A percentile compares a stretch with the other conserved stretches of the same genome.
These are phyloP conservation scores for Periparus ater DNA, from an alignment of 2,797 vertebrate genomes.

Conservation along the genomic window DNA sequence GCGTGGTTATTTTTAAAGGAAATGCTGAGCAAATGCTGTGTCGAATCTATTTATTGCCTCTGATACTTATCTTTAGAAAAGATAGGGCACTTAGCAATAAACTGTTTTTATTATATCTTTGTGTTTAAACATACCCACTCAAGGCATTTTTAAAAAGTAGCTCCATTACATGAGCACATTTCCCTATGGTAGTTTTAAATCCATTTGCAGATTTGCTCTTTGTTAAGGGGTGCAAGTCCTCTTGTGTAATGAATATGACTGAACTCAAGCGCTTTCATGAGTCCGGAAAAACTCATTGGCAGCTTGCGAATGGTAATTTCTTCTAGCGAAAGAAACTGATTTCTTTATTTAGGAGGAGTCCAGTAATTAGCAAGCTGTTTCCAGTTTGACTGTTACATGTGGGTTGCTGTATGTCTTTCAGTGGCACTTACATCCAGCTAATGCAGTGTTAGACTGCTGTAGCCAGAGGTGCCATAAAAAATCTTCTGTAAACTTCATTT, in stretches of 20 bases:
- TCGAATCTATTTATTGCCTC: not conserved
- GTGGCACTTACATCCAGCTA: not conserved
- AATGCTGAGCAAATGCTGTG: conserved; percentile 3
- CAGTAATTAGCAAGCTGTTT: conserved; percentile 15
- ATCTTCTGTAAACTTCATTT: not conserved
- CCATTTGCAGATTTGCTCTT: conserved; percentile 29
- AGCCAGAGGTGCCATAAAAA: not conserved
- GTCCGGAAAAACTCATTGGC: not conserved
- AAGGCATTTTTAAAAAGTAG: not conserved
- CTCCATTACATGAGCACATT: not conserved
- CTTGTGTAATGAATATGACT: conserved; percentile 23
- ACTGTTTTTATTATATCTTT: not conserved
- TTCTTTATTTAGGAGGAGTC: conserved; percentile 12
- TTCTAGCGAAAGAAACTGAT: not conserved
- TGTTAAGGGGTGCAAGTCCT: not conserved
- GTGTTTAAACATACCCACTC: conserved; percentile 20
- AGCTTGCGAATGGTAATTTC: not conserved
- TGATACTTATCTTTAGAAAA: conserved; percentile 42
- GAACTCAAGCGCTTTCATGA: not conserved
- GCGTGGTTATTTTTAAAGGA: conserved; percentile 62
- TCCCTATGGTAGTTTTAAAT: not conserved
- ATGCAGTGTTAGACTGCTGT: not conserved
- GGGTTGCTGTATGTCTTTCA: not conserved
- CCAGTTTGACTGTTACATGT: not conserved
- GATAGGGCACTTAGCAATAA: not conserved